Evolutionary conservation across 2,797 vertebrate genomes (phyloP).

Genomic region (Rhynchonycteris naso): DNA sequence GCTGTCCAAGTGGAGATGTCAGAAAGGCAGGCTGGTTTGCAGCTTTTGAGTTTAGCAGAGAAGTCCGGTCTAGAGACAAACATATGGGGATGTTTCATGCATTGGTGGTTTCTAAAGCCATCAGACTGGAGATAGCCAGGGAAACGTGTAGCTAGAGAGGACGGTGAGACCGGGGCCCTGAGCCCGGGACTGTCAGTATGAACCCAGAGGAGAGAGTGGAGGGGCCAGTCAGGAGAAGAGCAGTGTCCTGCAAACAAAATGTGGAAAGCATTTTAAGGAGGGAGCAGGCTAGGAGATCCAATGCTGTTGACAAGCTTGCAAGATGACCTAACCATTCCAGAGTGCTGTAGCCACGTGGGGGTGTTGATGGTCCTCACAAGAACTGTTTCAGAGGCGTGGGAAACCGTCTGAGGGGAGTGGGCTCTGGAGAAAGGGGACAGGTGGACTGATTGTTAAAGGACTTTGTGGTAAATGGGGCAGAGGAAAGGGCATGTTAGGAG

Average conservation of each 20-base stretch:
- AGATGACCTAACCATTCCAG: not conserved
- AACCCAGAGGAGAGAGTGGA: not conserved
- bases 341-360: rapidly evolving
- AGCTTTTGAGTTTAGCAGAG: not conserved
- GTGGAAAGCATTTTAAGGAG: not conserved
- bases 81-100: not conserved
- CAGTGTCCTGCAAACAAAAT: not conserved
- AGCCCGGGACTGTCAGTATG: not conserved
- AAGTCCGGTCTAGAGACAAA: not conserved
- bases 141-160: not conserved
- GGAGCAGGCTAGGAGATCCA: not conserved
- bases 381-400: not conserved
- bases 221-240: not conserved
- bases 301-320: not conserved
- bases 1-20: not conserved
- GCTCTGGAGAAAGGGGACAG: not conserved
- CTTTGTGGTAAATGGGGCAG: not conserved
- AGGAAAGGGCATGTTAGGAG: not conserved
- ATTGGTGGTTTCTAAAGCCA: not conserved
- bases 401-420: not conserved
- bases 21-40: not conserved
- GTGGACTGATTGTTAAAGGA: not conserved
- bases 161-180: not conserved
- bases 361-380: not conserved
- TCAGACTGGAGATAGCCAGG: not conserved